Percentiles rank a stretch among this genome's conserved stretches.
Evolutionary conservation across 2,113 vertebrate species (phyloP).

Genomic region (Patagioenas fasciata): DNA sequence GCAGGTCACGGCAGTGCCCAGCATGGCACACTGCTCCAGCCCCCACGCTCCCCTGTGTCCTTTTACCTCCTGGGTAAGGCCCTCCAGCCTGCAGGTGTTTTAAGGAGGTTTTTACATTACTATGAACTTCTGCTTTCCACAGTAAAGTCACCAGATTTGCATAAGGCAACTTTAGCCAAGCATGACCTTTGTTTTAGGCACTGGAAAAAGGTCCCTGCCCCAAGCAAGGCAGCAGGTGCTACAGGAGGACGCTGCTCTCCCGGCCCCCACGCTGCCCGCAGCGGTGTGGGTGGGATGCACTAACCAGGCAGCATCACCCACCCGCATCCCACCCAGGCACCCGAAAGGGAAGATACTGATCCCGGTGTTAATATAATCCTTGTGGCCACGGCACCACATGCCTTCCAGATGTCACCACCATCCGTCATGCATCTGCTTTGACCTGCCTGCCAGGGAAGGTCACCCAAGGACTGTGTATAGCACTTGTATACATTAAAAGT

Average conservation of each 20-base stretch:
- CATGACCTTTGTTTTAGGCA: neutral
- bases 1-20: neutral
- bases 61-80: neutral
- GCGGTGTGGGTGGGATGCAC: accelerated
- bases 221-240: neutral
- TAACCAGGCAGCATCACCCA: neutral
- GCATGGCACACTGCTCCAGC: neutral
- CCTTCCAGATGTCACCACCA: neutral
- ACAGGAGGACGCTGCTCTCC: neutral
- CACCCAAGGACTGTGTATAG: accelerated
- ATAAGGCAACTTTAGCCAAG: neutral
- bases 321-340: neutral
- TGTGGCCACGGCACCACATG: neutral
- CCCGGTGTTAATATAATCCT: neutral
- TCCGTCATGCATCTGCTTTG: accelerated
- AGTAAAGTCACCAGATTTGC: neutral
- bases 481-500: accelerated
- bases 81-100: neutral
- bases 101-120: neutral
- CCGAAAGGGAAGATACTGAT: neutral
- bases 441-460: neutral
- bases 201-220: neutral
- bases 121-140: neutral
- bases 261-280: accelerated
- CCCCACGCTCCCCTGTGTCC: neutral